Evolutionary conservation across 2,113 vertebrate species (phyloP), one percentile per base, ranked within the genome.

Genomic region (Galbula dea): DNA sequence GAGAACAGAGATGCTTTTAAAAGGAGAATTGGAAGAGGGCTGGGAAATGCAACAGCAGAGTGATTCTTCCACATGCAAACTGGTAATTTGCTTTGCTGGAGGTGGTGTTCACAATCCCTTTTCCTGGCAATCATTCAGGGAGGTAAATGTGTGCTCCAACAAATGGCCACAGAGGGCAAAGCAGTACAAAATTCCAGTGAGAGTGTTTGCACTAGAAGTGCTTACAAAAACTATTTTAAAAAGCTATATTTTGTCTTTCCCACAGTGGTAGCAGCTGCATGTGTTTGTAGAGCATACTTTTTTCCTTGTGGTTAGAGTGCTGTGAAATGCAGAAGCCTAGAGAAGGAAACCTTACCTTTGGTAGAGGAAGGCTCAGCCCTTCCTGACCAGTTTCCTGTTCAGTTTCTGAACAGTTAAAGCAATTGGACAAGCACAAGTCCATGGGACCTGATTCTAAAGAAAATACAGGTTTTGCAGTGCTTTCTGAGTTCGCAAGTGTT

Each of bases 81-180:
- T 57, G 41, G 49, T 76, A 61, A 93, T 96, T 86, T 95, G 39
- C 65, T 88, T 94, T 87, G 74, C 69, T 89, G 74, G 78, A 79
- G 22, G 7, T 87, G 18, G 15, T 68, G 30, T 69, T 87, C 46
- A 41, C n/a, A n/a, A 78, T 15, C 49, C 48, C 65, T 93, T 94
- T 86, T 87, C 54, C 82, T 81, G 89, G 54, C 69, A 86, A 19
- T 81, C n/a, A 76, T 65, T 95, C 86, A 88, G 16, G 69, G 49
- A 81, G 61, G 69, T 62, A 86, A 79, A 88, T 43, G 29, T 12
- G 11, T 61, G 18, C 52, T 78, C 45, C 29, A 65, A 52, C 22
- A 91, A 86, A 82, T 34, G 45, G 34, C 57, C 22, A 1, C 61
- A 54, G 73, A 81, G n/a, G 78, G 19, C 12, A 93, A 92, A 90